Evolutionary conservation across 2,797 vertebrate species (phyloP).

Genomic region (Naso thynnoides): DNA sequence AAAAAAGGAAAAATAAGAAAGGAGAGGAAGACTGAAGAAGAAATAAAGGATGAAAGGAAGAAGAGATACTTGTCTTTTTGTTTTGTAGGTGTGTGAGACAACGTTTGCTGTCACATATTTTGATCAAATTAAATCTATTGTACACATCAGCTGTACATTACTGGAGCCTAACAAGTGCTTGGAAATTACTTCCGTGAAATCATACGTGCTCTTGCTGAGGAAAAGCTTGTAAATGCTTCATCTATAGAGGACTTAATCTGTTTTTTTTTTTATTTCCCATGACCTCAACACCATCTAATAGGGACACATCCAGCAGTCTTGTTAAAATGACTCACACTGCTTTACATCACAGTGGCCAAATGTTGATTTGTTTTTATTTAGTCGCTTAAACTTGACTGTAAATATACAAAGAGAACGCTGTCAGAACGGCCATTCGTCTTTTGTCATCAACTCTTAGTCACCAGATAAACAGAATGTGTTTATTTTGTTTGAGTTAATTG

Average conservation of each 20-base stretch:
- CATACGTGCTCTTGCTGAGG: constrained; percentile 1
- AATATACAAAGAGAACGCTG: constrained; percentile 11
- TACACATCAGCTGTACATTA: not conserved
- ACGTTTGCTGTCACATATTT: not conserved
- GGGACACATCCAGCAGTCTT: constrained; percentile 29
- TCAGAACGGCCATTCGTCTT: constrained; percentile 20
- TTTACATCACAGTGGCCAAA: constrained; percentile 19
- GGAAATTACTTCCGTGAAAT: constrained; percentile 8
- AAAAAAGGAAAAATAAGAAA: constrained; percentile 3
- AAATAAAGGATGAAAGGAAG: constrained; percentile 16
- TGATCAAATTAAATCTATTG: too few relatives aligned
- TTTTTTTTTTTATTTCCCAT: constrained; percentile 13
- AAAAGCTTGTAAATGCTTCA: constrained; percentile 25
- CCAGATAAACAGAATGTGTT: constrained; percentile 12
- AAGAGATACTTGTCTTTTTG: not conserved
- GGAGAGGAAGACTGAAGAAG: too few relatives aligned
- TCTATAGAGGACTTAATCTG: constrained; percentile 30
- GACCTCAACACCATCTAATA: constrained; percentile 24
- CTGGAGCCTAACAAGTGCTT: constrained; percentile 13
- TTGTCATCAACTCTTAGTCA: constrained; percentile 30
- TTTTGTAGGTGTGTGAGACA: not conserved
- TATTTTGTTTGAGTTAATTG: constrained; percentile 20
- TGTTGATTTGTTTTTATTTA: constrained; percentile 33
- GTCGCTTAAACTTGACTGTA: constrained; percentile 6
- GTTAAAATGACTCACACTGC: constrained; percentile 50